phyloP scores from a whole-genome alignment of 2,113 vertebrate genomes.

The Elachura formosa region DNA sequence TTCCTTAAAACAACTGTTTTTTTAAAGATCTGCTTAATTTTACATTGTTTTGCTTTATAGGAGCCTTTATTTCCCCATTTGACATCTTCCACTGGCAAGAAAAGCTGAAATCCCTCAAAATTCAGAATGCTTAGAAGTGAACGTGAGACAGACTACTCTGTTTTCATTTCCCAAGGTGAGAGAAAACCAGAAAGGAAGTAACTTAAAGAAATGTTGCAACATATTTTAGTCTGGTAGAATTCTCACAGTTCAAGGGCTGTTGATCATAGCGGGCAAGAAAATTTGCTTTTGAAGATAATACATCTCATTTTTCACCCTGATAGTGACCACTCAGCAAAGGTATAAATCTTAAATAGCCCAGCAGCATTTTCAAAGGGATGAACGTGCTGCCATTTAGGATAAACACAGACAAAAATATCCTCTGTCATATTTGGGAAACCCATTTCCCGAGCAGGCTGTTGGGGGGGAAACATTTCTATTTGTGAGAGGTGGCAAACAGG shows the following conservation, averaged over 20 bases:
- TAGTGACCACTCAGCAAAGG: slow-evolving; percentile 46
- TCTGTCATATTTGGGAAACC: slow-evolving; percentile 41
- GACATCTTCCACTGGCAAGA: background rate
- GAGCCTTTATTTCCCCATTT: background rate
- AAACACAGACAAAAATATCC: slow-evolving; percentile 56
- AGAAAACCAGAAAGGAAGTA: slow-evolving; percentile 17
- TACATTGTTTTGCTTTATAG: background rate
- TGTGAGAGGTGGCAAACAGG: background rate
- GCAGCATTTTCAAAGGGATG: slow-evolving; percentile 45
- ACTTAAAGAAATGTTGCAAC: slow-evolving; percentile 59
- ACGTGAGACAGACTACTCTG: background rate
- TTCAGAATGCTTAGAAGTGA: background rate
- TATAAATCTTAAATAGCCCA: slow-evolving; percentile 54
- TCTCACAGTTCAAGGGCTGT: slow-evolving; percentile 59
- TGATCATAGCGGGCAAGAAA: slow-evolving; percentile 51
- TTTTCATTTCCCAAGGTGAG: slow-evolving; percentile 54
- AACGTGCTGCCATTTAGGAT: slow-evolving; percentile 42
- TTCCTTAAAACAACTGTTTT: background rate
- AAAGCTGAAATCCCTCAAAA: slow-evolving; percentile 15
- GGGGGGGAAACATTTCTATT: background rate
- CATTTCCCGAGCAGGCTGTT: slow-evolving; percentile 23
- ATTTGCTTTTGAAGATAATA: slow-evolving; percentile 66
- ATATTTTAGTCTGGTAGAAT: slow-evolving; percentile 57
- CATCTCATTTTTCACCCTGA: slow-evolving; percentile 61
- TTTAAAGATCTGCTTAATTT: background rate